Evolutionary conservation across 1,140 invertebrate genomes (phyloP), one percentile per base, ranked within the genome.

Genomic region (Drosophila pseudoobscura): DNA sequence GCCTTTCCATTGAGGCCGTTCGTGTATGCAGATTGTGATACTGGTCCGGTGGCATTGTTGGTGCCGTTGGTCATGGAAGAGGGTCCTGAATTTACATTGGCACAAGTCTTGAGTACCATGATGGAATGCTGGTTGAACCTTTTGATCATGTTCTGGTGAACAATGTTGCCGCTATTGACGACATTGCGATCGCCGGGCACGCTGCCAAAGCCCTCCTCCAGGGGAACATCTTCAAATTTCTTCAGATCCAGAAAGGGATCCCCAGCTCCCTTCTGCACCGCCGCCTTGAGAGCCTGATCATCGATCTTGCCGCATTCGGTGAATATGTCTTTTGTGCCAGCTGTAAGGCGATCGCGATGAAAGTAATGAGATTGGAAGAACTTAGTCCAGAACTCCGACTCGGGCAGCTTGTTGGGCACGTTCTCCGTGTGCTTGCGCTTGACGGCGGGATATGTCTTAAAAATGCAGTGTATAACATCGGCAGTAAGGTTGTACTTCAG

Each of bases 291-390:
- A 77, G 96, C 95, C 92, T 97, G 95, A 91, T 99, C 98, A 92
- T 99, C 98, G 79, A 96, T 94, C 93, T 98, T 98, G 74, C 97
- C 97, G 94, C 98, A 99, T 92, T 99, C 98, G 24, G 97, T 96
- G 91, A 99, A 99, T 45, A 99, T 93, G 92, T 99, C 97, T 92
- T 97, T 98, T 92, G 95, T 96, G 70, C 96, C 95, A 39, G 96
- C 94, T 73, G 96, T 95, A 29, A 97, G 96, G 54, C 98, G 95
- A 93, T 99, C 99, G 70, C 94, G 93, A 93, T 99, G 98, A 94
- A 99, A 99, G 93, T 99, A 99, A 93, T 99, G 98, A 17, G 98
- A 99, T 91, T 99, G 98, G 93, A 99, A 99, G 92, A 99, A 99
- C 82, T 98, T 97, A 9, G 97, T 98, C 99, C 99, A 99, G 93